Base-by-base conservation (phyloP, 2,888 invertebrate genomes). In the Notocelia uddmanniana region DNA sequence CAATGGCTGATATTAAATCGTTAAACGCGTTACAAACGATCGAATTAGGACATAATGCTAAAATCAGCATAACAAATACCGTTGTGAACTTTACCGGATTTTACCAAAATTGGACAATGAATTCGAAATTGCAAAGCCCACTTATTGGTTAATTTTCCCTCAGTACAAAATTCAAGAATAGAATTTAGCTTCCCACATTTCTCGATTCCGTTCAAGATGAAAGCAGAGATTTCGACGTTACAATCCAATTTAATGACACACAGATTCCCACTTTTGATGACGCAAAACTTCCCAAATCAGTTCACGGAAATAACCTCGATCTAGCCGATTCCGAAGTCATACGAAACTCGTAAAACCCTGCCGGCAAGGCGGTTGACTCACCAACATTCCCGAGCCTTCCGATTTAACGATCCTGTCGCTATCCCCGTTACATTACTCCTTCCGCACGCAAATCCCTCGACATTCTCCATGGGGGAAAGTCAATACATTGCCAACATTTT, bases 271-370 rank as follows among this genome's bases (percentile, higher is more conserved):
- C 82, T 83, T 87, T 85, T 88, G 88, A 90, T 87, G 89, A 89
- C 85, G 79, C 77, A 80, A 85, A 89, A 91, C 85, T 92, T 90
- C 85, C 81, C 81, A 86, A 89, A 90, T 88, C 86, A 87, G 87
- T 85, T 88, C 81, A 84, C 80, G 83, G 86, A 85, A 85, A 89
- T 87, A 86, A 85, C 84, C 83, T 85, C 74, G 74, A 74, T 81
- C 78, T 76, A 81, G 81, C 85, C 86, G 85, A 89, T 88, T 87
- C 84, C 83, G 81, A 83, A 87, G 87, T 86, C 89, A 87, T 89
- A 87, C 85, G 82, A 87, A 89, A 85, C 87, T 90, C 91, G 89
- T 92, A 91, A 92, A 92, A 90, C 83, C 86, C 84, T 79, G 80
- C 79, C 80, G 81, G 82, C 82, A 81, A 84, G 85, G 80, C 81